Conservation (phyloP, 1,140 invertebrate genomes). For the Zaprionus ornatus region DNA sequence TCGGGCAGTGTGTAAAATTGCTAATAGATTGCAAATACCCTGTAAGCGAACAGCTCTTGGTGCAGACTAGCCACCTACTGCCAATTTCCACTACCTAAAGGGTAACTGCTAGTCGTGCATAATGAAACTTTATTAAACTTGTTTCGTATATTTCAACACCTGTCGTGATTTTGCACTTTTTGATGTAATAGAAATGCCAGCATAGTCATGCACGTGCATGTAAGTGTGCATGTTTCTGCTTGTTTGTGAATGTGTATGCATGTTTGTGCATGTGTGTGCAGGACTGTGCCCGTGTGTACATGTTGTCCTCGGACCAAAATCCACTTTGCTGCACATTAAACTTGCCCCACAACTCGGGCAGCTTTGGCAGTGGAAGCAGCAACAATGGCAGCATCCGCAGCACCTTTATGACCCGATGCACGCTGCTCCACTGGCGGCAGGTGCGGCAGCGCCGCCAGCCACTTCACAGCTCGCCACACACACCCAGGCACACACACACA, state of each 20-base stretch:
- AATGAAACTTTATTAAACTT: background rate
- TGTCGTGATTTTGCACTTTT: conserved; percentile 64
- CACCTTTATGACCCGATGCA: conserved; percentile 22
- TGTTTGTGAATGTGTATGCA: conserved; percentile 7
- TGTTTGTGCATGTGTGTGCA: background rate
- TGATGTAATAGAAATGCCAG: conserved; percentile 61
- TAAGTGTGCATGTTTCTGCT: conserved; percentile 3
- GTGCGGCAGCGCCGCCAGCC: conserved; percentile 40
- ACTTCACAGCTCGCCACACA: conserved; percentile 47
- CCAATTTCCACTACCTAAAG: background rate
- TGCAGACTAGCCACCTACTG: background rate
- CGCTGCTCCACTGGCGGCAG: background rate
- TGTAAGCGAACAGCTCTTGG: background rate
- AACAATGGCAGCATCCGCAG: conserved; percentile 14
- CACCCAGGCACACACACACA: background rate
- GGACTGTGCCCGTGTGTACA: conserved; percentile 22
- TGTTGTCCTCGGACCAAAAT: conserved; percentile 42
- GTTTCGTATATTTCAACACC: conserved; percentile 38
- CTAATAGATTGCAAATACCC: background rate
- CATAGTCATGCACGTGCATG: conserved; percentile 13
- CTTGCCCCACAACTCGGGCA: conserved; percentile 20
- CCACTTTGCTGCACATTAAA: conserved; percentile 65
- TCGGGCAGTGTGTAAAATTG: background rate
- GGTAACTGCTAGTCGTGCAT: background rate
- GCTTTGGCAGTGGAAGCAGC: conserved; percentile 27